Conservation (phyloP, 2,797 vertebrate species). For the Cossypha polioptera region DNA sequence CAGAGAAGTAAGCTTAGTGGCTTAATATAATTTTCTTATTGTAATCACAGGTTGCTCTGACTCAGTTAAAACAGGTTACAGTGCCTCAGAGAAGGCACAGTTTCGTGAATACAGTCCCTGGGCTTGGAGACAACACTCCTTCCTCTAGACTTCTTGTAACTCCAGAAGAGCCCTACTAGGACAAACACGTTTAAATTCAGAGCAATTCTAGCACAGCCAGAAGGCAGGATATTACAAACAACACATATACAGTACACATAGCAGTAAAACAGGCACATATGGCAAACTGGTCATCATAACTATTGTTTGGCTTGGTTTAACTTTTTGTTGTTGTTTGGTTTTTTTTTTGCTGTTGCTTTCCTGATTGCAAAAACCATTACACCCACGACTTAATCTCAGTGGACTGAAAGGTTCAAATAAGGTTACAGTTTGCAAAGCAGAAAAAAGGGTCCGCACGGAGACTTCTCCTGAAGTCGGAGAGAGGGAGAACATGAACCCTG, state of each 20-base stretch:
- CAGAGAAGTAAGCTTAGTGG: neutral
- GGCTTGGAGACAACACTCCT: neutral
- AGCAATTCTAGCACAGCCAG: neutral
- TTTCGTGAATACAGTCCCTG: neutral
- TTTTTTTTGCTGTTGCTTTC: neutral
- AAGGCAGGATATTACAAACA: neutral
- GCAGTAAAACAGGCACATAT: neutral
- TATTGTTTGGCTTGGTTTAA: neutral
- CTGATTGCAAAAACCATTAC: conserved; percentile 31
- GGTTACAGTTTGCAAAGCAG: neutral
- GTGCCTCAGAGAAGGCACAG: neutral
- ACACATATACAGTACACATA: neutral
- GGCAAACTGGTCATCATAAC: neutral
- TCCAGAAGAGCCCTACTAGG: neutral
- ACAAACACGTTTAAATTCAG: fast-evolving
- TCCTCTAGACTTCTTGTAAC: neutral
- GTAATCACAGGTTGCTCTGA: neutral
- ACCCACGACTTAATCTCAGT: neutral
- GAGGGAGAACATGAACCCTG: neutral
- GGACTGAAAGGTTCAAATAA: conserved; percentile 31
- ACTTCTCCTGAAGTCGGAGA: neutral
- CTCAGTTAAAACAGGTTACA: neutral
- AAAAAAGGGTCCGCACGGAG: fast-evolving
- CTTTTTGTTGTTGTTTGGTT: neutral
- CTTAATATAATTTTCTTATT: neutral